Evolutionary conservation across 2,888 invertebrate genomes (phyloP).

Genomic region (Archips crataeganus): DNA sequence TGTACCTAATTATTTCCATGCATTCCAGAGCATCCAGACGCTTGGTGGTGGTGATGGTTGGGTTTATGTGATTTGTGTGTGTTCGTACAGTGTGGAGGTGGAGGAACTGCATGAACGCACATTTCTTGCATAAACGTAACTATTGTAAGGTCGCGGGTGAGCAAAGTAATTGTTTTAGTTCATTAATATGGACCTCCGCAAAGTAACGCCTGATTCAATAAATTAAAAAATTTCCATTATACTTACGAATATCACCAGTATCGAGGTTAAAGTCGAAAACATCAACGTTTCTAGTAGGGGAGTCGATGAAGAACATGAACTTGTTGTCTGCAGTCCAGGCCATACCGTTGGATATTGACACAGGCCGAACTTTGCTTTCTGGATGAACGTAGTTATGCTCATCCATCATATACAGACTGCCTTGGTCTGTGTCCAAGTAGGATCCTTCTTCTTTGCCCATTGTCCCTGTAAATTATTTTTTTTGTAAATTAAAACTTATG

Average conservation of each 20-base stretch:
- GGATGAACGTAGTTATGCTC: conserved; percentile 67
- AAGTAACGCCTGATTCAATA: too few species aligned
- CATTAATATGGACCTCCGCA: too few species aligned
- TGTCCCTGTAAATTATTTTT: conserved; percentile 77
- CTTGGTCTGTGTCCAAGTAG: conserved; percentile 81
- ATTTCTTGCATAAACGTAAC: too few species aligned
- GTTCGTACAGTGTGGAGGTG: too few species aligned
- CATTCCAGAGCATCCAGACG: too few species aligned
- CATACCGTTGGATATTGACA: conserved; percentile 92
- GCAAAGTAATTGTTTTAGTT: too few species aligned
- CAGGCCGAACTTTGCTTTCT: conserved; percentile 71
- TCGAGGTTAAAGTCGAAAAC: conserved; percentile 89
- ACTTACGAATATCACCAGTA: conserved; percentile 86
- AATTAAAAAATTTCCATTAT: neutral
- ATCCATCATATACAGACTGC: conserved; percentile 85
- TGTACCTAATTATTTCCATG: too few species aligned
- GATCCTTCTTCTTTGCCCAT: conserved; percentile 86
- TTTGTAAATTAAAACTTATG: too few species aligned
- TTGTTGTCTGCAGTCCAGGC: conserved; percentile 90
- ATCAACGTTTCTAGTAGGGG: conserved; percentile 87
- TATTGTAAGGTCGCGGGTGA: too few species aligned
- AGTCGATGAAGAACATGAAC: conserved; percentile 92
- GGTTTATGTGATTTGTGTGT: too few species aligned
- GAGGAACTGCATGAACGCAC: too few species aligned
- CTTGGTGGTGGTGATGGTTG: too few species aligned